Conservation (phyloP, 1,140 invertebrate species). For the Latrodectus geometricus region DNA sequence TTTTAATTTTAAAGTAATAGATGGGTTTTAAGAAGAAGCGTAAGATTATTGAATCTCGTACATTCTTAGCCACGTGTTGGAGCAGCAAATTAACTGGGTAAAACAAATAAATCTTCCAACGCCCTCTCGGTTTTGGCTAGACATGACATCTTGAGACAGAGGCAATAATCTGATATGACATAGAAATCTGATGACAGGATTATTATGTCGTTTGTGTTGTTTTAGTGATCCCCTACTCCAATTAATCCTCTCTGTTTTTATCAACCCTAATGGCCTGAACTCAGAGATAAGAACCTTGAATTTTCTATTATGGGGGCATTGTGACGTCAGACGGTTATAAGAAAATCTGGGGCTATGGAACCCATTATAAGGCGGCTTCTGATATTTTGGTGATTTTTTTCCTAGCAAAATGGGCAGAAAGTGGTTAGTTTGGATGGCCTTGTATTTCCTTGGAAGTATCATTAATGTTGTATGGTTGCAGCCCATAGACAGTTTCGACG, state of each 20-base stretch:
- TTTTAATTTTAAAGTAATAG: no score
- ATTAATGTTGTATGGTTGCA: background rate
- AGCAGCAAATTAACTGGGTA: background rate
- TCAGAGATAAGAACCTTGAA: slow-evolving; percentile 53
- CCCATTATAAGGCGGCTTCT: background rate
- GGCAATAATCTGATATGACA: background rate
- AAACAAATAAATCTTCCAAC: no score
- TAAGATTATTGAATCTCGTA: no score
- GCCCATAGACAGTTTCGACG: slow-evolving; percentile 38
- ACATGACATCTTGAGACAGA: background rate
- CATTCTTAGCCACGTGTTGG: background rate
- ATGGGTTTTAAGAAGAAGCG: no score
- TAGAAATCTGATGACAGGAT: slow-evolving; percentile 17
- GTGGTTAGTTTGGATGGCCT: background rate
- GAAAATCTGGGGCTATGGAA: slow-evolving; percentile 25
- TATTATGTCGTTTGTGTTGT: background rate
- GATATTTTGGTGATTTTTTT: background rate
- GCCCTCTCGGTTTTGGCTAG: no score
- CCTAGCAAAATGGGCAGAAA: background rate
- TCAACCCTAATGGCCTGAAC: slow-evolving; percentile 29
- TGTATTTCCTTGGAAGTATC: background rate
- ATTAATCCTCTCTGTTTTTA: slow-evolving; percentile 34
- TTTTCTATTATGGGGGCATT: slow-evolving; percentile 42
- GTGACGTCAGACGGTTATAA: slow-evolving; percentile 38
- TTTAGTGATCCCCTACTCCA: slow-evolving; percentile 1